Conservation (phyloP, 2,797 vertebrate genomes). For the Picus viridis region DNA sequence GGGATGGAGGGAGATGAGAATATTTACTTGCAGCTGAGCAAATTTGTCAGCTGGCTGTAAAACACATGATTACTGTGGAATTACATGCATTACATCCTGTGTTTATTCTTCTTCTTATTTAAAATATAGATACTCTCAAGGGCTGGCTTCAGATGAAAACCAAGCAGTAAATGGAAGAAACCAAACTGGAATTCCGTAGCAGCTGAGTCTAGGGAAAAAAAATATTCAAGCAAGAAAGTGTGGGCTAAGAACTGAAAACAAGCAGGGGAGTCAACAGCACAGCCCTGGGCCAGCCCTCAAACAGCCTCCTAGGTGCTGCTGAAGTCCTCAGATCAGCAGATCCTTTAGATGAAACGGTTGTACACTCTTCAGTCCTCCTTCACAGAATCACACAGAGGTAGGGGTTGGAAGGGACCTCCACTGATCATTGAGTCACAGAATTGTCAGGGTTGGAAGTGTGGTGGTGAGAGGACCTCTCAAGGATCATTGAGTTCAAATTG, state of each 20-base stretch:
- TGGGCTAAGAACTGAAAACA: not conserved
- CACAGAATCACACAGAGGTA: no score
- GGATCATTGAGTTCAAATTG: no score
- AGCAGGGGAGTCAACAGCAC: not conserved
- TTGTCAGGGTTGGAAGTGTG: no score
- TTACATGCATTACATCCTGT: slow-evolving; percentile 40
- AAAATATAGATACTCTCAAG: not conserved
- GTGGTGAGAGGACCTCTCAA: no score
- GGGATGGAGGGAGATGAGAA: not conserved
- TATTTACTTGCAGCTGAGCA: slow-evolving; percentile 42
- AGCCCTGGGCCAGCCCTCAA: not conserved
- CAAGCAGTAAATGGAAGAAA: not conserved
- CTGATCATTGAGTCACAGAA: no score
- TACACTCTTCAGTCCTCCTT: no score
- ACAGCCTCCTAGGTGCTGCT: not conserved
- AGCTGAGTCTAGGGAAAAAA: not conserved
- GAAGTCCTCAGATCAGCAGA: not conserved
- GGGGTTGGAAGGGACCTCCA: no score
- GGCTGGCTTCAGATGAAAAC: not conserved
- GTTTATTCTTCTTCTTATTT: slow-evolving; percentile 15
- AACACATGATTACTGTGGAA: slow-evolving; percentile 44
- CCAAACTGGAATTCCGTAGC: not conserved
- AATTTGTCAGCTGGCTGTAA: slow-evolving; percentile 61
- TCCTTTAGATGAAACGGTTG: not conserved
- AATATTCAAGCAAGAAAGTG: not conserved